Percentiles rank a stretch among this genome's conserved stretches.
phyloP scores from a whole-genome alignment of 2,113 vertebrate genomes.

The Hystrix brachyura region DNA sequence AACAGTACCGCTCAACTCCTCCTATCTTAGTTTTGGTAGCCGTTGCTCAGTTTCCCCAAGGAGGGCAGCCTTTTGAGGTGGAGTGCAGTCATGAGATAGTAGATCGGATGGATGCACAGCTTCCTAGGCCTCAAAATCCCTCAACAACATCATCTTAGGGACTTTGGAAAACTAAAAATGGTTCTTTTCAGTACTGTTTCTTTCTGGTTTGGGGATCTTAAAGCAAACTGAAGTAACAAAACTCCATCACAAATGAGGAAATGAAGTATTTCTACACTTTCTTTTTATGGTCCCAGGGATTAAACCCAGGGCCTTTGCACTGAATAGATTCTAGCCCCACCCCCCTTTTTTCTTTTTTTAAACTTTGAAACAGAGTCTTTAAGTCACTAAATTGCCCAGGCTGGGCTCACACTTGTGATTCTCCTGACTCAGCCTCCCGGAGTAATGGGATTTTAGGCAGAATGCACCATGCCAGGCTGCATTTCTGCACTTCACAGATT shows the following conservation, averaged over 20 bases:
- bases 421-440: not conserved
- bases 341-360: not conserved
- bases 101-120: rapidly evolving
- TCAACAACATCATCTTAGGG: not conserved
- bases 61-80: not conserved
- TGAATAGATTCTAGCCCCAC: not conserved
- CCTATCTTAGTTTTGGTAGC: not conserved
- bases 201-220: conserved; percentile 46
- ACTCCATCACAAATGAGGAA: not conserved
- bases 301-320: not conserved
- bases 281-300: not conserved
- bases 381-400: not conserved
- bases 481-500: not conserved
- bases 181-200: not conserved
- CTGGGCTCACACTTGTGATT: not conserved
- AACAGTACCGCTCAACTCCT: not conserved
- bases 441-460: not conserved
- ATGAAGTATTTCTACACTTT: not conserved
- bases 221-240: not conserved
- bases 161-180: not conserved
- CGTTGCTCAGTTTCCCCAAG: not conserved
- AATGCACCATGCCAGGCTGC: not conserved
- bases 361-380: not conserved
- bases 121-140: not conserved
- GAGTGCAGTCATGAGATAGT: not conserved